phyloP scores from a whole-genome alignment of 1,140 invertebrate genomes.

The Hyphantria cunea region DNA sequence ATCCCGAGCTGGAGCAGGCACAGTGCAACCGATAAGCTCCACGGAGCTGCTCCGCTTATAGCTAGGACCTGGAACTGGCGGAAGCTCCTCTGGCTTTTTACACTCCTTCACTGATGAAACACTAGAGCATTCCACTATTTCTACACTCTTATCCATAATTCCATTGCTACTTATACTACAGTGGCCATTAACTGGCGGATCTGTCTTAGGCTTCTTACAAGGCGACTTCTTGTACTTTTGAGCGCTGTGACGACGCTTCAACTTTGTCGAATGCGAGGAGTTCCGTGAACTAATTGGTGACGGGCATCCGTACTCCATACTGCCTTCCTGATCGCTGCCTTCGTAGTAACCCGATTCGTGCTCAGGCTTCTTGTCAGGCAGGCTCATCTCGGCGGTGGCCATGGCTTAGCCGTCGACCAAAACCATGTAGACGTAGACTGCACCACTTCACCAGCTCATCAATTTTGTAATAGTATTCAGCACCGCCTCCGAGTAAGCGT shows the following conservation, averaged over 20 bases:
- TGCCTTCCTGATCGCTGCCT: conserved; percentile 77
- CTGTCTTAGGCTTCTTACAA: conserved; percentile 58
- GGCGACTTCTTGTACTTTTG: conserved; percentile 67
- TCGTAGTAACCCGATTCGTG: conserved; percentile 80
- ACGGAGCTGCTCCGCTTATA: conserved; percentile 70
- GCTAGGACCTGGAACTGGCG: conserved; percentile 55
- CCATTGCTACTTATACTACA: conserved; percentile 33
- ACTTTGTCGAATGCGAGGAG: conserved; percentile 68
- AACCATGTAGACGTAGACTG: conserved; percentile 66
- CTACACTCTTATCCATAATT: conserved; percentile 64
- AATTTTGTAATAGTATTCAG: conserved; percentile 28
- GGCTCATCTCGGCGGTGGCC: conserved; percentile 74
- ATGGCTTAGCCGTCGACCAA: conserved; percentile 66
- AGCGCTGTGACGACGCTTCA: conserved; percentile 63
- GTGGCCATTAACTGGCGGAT: conserved; percentile 61
- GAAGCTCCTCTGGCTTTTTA: conserved; percentile 48
- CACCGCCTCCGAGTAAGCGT: conserved; percentile 1
- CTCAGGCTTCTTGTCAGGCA: conserved; percentile 77
- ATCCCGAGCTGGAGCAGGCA: conserved; percentile 66
- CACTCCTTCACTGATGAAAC: conserved; percentile 47
- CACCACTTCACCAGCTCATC: conserved; percentile 28
- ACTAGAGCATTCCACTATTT: conserved; percentile 66
- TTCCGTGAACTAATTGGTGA: conserved; percentile 74
- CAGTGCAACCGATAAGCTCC: conserved; percentile 68
- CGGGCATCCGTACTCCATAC: conserved; percentile 74